phyloP scores from a whole-genome alignment of 1,140 invertebrate genomes.

The Caerostris darwini region DNA sequence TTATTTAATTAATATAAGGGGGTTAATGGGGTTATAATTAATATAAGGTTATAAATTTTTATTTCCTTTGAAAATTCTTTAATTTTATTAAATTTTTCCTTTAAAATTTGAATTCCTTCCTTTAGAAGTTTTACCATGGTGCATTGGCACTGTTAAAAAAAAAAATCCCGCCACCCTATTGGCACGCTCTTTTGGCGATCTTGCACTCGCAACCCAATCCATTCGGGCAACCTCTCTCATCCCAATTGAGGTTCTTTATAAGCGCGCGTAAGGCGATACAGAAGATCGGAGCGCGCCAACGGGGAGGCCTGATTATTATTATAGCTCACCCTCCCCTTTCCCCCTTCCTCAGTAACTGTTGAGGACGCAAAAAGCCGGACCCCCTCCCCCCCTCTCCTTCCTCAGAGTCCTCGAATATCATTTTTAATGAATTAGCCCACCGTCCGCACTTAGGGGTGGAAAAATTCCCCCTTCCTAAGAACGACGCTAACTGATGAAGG shows the following conservation, averaged over 20 bases:
- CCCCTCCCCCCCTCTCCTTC: background rate
- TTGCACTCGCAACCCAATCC: conserved; percentile 33
- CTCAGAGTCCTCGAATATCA: conserved; percentile 67
- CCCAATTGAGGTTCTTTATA: conserved; percentile 76
- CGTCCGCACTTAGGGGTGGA: conserved; percentile 71
- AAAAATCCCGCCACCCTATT: background rate
- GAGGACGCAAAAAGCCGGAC: conserved; percentile 59
- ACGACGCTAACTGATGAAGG: conserved; percentile 70
- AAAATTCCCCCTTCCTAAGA: conserved; percentile 57
- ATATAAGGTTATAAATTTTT: too few relatives aligned
- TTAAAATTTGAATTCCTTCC: too few relatives aligned
- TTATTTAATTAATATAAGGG: too few relatives aligned
- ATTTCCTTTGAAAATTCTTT: too few relatives aligned
- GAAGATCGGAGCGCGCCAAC: conserved; percentile 59
- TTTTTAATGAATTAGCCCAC: conserved; percentile 77
- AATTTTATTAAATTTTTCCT: too few relatives aligned
- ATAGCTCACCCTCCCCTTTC: conserved; percentile 33
- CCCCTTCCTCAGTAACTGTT: too few relatives aligned
- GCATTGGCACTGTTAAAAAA: too few relatives aligned
- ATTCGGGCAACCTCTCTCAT: conserved; percentile 33
- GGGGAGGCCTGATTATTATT: conserved; percentile 73
- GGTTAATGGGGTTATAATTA: too few relatives aligned
- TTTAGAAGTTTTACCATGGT: too few relatives aligned
- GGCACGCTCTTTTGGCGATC: background rate
- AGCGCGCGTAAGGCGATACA: conserved; percentile 77